Percentiles rank a stretch among this genome's conserved stretches.
phyloP scores from a whole-genome alignment of 1,140 invertebrate species.

The Papilio polyxenes region DNA sequence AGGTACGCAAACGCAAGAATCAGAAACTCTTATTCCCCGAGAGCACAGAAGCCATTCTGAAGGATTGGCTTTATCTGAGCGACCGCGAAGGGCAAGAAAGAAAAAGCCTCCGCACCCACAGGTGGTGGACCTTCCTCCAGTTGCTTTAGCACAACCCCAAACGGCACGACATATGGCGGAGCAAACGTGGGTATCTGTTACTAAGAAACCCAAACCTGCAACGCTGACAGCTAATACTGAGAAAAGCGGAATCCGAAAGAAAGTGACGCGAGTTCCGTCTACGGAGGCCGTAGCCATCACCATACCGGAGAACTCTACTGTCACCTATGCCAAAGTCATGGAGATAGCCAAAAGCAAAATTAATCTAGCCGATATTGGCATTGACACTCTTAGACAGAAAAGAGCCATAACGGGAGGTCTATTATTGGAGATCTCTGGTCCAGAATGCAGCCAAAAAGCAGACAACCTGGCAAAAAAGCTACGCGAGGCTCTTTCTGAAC shows the following conservation, averaged over 20 bases:
- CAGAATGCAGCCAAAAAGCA: slow-evolving; percentile 31
- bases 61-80: neutral
- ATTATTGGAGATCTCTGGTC: slow-evolving; percentile 32
- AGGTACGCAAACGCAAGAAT: neutral
- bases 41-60: neutral
- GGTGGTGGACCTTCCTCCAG: neutral
- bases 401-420: slow-evolving; percentile 34
- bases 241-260: neutral
- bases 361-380: slow-evolving; percentile 22
- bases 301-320: neutral
- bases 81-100: neutral
- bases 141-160: neutral
- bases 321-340: slow-evolving; percentile 34
- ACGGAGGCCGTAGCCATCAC: slow-evolving; percentile 30
- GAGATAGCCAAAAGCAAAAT: slow-evolving; percentile 31
- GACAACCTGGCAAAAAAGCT: slow-evolving; percentile 27
- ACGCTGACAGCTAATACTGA: neutral
- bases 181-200: neutral
- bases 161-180: neutral
- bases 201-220: neutral
- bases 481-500: slow-evolving; percentile 10
- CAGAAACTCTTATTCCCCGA: neutral
- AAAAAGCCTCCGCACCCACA: neutral
- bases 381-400: slow-evolving; percentile 30
- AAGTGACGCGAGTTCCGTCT: neutral